Conservation (phyloP, 2,888 invertebrate genomes). For the Thereva nobilitata region DNA sequence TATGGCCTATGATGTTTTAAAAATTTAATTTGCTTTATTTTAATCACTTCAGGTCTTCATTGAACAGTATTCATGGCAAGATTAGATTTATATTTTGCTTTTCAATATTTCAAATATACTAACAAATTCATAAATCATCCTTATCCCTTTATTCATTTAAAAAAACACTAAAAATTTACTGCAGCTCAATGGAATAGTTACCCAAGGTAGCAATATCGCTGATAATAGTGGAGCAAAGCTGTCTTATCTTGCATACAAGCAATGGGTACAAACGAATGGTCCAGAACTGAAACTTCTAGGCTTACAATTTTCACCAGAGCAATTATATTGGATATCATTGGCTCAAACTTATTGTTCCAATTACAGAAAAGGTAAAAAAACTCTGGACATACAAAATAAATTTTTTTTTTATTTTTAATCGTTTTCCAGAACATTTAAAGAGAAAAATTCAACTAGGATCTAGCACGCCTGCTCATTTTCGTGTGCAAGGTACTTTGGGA, state of each 20-base stretch:
- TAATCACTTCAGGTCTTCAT: too few relatives aligned
- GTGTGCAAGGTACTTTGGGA: slow-evolving; percentile 89
- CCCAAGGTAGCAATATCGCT: slow-evolving; percentile 93
- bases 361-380: slow-evolving; percentile 63
- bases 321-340: slow-evolving; percentile 82
- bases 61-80: too few relatives aligned
- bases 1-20: too few relatives aligned
- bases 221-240: slow-evolving; percentile 93
- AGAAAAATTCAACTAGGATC: too few relatives aligned
- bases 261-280: slow-evolving; percentile 71
- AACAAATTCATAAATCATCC: too few relatives aligned
- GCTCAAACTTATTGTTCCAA: slow-evolving; percentile 89
- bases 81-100: too few relatives aligned
- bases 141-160: too few relatives aligned
- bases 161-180: slow-evolving; percentile 45
- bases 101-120: too few relatives aligned
- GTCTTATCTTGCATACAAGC: slow-evolving; percentile 81
- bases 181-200: slow-evolving; percentile 87
- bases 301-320: slow-evolving; percentile 69
- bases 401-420: background rate
- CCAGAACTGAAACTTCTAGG: slow-evolving; percentile 73
- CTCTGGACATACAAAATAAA: background rate
- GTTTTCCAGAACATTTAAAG: slow-evolving; percentile 65
- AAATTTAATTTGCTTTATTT: too few relatives aligned
- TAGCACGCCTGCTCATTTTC: slow-evolving; percentile 76